A percentile compares a stretch with the other conserved stretches of the same genome.
Evolutionary conservation across 1,140 invertebrate species (phyloP).

Genomic region (Archegozetes longisetosus): DNA sequence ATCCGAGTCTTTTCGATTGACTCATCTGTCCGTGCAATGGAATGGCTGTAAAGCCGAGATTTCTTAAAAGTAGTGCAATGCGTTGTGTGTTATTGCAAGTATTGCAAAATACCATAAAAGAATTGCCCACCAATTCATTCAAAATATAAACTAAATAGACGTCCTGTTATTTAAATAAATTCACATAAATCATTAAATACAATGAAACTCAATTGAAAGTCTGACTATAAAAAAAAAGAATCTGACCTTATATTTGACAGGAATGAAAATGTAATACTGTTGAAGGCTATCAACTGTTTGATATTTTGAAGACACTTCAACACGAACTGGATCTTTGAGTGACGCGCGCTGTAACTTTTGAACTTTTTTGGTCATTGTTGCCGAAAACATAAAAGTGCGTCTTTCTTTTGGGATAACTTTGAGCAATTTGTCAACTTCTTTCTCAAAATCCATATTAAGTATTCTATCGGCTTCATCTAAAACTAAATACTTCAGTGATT

Average conservation of each 20-base stretch:
- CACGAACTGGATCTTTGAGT: slow-evolving; percentile 68
- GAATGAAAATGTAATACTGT: slow-evolving; percentile 91
- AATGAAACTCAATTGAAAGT: neutral
- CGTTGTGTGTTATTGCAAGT: slow-evolving; percentile 85
- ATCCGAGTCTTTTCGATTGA: slow-evolving; percentile 76
- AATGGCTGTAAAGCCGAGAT: slow-evolving; percentile 74
- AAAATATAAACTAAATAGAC: slow-evolving; percentile 90
- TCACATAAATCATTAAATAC: neutral
- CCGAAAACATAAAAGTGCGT: slow-evolving; percentile 78
- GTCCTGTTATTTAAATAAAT: slow-evolving; percentile 41
- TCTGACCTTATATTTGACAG: slow-evolving; percentile 78
- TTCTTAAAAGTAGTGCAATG: slow-evolving; percentile 67
- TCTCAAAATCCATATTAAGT: slow-evolving; percentile 89
- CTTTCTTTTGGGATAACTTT: slow-evolving; percentile 75
- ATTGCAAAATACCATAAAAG: slow-evolving; percentile 90
- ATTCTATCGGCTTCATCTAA: slow-evolving; percentile 95
- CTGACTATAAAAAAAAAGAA: slow-evolving; percentile 10
- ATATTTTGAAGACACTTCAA: slow-evolving; percentile 92
- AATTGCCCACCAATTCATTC: slow-evolving; percentile 89
- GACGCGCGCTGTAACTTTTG: slow-evolving; percentile 90
- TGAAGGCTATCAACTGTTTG: slow-evolving; percentile 92
- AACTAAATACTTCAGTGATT: slow-evolving; percentile 69
- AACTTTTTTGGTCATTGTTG: slow-evolving; percentile 91
- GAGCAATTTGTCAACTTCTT: slow-evolving; percentile 88
- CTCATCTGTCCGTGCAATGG: slow-evolving; percentile 96